Evolutionary conservation across 2,797 vertebrate genomes (phyloP), one percentile per base, ranked within the genome.

Genomic region (Rhinichthys osculus): DNA sequence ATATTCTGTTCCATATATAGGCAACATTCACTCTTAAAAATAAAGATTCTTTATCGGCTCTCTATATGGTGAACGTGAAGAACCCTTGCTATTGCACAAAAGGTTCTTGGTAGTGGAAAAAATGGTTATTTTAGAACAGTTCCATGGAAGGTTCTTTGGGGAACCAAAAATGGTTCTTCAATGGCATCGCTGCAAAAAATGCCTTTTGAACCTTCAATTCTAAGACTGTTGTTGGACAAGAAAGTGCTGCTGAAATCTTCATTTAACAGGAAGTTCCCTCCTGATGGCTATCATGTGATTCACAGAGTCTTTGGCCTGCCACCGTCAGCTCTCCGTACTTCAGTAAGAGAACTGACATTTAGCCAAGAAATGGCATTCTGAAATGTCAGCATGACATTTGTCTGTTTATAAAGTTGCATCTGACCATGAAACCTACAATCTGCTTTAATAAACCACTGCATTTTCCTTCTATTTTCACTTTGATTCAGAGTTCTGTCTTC

Each of bases 401-500:
- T 67, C 27, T 47, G 27, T 67, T 50, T 77, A 23, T 54, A 54
- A 64, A 64, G 57, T 64, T n/a, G 38, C 57, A 77, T 35, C 73
- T 77, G 73, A 77, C 30, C 17, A 14, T 54, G 30, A 40, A 59
- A 59, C 35, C 23, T 62, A 11, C 23, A 27, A 3, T 40, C 23
- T 78, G 54, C 76, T 62, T 78, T 42, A 78, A 78, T 42, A 78
- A 78, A 78, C 21, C 23, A 78, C 33, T n/a, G 23, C 21, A 78
- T 62, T 62, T 3, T 57, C 38, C 14, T 62, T 35, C 23, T 17
- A 3, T 42, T 57, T 57, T 57, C 33, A 23, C 11, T 13, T 76
- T 2, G 6, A 77, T 5, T 66, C 27, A 66, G 62, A 64, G 62
- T 64, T 30, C 0, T 30, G n/a, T 16, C 59, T 64, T 64, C 59